These are phyloP conservation scores for Crossoptilon crossoptilon DNA, from an alignment of 2,797 vertebrate species.

Conservation along the genomic window DNA sequence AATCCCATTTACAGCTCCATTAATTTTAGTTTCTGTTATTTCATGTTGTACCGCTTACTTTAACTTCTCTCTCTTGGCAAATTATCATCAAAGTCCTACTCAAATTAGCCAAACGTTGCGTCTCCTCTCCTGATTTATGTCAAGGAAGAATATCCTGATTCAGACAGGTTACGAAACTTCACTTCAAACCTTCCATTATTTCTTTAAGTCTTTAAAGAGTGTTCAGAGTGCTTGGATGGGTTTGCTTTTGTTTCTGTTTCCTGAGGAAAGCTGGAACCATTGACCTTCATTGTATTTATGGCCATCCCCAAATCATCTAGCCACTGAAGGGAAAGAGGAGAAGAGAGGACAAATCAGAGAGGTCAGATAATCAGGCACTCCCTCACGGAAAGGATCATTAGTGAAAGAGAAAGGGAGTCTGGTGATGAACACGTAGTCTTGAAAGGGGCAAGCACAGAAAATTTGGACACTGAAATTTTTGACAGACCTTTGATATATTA, in stretches of 20 bases:
- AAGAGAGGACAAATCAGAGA: neutral
- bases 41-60: slow-evolving; percentile 26
- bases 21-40: slow-evolving; percentile 61
- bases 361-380: neutral
- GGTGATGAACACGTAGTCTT: rapidly evolving
- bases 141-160: neutral
- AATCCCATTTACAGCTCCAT: slow-evolving; percentile 34
- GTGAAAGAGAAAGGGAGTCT: neutral
- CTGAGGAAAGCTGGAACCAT: neutral
- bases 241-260: slow-evolving; percentile 55
- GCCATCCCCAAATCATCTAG: neutral
- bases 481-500: neutral
- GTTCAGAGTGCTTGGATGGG: neutral
- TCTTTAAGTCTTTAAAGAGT: slow-evolving; percentile 3
- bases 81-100: slow-evolving; percentile 33
- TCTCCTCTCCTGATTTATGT: slow-evolving; percentile 20
- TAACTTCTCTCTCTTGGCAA: slow-evolving; percentile 24
- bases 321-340: neutral
- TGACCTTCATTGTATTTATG: neutral
- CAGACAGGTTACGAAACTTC: slow-evolving; percentile 1
- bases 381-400: neutral
- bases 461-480: neutral
- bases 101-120: neutral
- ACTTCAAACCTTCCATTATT: neutral
- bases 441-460: neutral